Conservation (phyloP, 2,797 vertebrate genomes). For the Danionella dracula region DNA sequence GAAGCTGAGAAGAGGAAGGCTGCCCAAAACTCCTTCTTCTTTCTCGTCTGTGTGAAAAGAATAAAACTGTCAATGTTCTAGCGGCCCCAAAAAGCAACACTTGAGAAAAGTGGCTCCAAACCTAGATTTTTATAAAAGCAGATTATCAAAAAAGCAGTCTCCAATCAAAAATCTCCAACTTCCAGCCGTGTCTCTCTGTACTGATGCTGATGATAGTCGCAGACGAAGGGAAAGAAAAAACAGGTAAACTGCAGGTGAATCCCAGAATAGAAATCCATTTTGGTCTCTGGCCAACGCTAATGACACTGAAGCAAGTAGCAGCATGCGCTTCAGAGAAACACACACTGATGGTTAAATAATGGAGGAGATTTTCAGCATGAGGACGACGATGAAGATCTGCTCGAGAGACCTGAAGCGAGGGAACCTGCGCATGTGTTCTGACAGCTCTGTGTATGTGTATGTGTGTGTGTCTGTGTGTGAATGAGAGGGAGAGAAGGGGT, state of each 20-base stretch:
- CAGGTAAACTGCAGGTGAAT: slow-evolving; percentile 46
- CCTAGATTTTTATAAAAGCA: background rate
- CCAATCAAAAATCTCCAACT: slow-evolving; percentile 7
- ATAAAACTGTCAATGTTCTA: background rate
- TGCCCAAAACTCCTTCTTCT: slow-evolving; percentile 86
- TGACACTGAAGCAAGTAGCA: slow-evolving; percentile 10
- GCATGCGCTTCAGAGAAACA: background rate
- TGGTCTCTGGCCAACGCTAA: slow-evolving; percentile 39
- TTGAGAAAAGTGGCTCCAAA: background rate
- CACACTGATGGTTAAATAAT: slow-evolving; percentile 56
- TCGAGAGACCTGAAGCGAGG: slow-evolving; percentile 1
- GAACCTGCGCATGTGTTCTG: slow-evolving; percentile 1
- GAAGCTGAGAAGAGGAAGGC: slow-evolving; percentile 90
- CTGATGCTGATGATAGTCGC: background rate
- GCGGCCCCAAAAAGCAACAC: background rate
- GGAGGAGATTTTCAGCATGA: slow-evolving; percentile 47
- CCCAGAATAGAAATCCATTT: slow-evolving; percentile 60
- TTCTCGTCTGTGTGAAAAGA: slow-evolving; percentile 76
- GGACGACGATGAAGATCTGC: background rate
- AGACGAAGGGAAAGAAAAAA: no score
- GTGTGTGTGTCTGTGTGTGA: background rate
- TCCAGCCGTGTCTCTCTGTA: background rate
- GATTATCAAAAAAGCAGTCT: background rate
- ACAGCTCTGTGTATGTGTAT: background rate
- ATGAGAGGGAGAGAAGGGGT: background rate